A percentile compares a stretch with the other conserved stretches of the same genome.
Conservation (phyloP, 2,113 vertebrate genomes). For the Saguinus midas region DNA sequence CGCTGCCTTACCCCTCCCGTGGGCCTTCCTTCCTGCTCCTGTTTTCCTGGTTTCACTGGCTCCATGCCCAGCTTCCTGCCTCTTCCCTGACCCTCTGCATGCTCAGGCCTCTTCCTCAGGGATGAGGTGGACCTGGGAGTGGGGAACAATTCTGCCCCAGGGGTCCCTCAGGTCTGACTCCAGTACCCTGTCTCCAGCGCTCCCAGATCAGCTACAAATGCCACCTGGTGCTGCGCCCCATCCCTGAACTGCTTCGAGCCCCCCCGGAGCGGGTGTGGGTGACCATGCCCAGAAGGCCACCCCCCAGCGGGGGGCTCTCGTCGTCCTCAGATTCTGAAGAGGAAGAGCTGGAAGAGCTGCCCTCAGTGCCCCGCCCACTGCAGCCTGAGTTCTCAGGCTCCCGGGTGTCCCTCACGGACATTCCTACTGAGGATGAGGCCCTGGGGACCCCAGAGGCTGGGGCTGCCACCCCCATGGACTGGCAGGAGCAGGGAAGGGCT, state of each 20-base stretch:
- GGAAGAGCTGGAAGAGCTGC: slow-evolving; percentile 94
- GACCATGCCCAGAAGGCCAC: slow-evolving; percentile 90
- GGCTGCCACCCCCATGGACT: slow-evolving; percentile 82
- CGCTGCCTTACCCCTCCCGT: slow-evolving; percentile 79
- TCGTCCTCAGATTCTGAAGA: slow-evolving; percentile 96
- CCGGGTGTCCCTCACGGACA: slow-evolving; percentile 93
- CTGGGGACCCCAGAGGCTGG: slow-evolving; percentile 77
- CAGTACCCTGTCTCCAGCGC: slow-evolving; percentile 83
- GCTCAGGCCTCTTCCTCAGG: background rate
- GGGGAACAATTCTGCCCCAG: background rate
- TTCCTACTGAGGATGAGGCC: slow-evolving; percentile 89
- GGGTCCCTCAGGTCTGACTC: slow-evolving; percentile 10
- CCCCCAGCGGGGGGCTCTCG: slow-evolving; percentile 89
- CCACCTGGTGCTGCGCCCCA: slow-evolving; percentile 96
- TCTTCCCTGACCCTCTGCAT: background rate
- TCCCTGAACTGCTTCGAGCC: slow-evolving; percentile 94
- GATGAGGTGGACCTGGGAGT: background rate
- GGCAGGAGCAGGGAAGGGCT: slow-evolving; percentile 71
- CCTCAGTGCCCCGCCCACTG: slow-evolving; percentile 94
- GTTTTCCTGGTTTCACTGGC: rapidly evolving
- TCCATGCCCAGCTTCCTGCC: no score
- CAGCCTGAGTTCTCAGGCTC: slow-evolving; percentile 95
- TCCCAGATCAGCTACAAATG: slow-evolving; percentile 98
- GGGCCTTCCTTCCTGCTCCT: slow-evolving; percentile 72
- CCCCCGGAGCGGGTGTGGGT: slow-evolving; percentile 94